Evolutionary conservation across 1,140 invertebrate species (phyloP).

Genomic region (Steinernema khuongi): DNA sequence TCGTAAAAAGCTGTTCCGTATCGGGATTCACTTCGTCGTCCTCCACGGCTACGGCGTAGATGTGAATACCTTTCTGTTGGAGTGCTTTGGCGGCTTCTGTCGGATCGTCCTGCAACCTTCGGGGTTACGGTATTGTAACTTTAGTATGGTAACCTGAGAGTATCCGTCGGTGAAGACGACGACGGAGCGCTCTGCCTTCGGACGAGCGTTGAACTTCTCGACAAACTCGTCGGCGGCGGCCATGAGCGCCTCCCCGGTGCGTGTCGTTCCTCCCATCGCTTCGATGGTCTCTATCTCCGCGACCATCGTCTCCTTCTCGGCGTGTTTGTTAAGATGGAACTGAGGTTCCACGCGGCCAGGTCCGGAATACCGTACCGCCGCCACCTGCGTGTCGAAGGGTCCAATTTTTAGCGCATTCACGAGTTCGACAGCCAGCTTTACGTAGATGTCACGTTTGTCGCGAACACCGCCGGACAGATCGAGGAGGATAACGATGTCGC

Average conservation of each 20-base stretch:
- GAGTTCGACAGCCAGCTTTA: background rate
- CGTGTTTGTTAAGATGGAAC: slow-evolving; percentile 28
- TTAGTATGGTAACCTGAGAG: slow-evolving; percentile 17
- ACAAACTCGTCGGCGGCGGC: slow-evolving; percentile 22
- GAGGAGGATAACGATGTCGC: slow-evolving; percentile 26
- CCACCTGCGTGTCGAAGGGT: background rate
- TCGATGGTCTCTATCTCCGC: slow-evolving; percentile 29
- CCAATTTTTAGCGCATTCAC: background rate
- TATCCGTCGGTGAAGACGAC: slow-evolving; percentile 33
- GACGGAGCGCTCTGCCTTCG: slow-evolving; percentile 16
- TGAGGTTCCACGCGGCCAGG: slow-evolving; percentile 20
- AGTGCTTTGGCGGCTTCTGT: slow-evolving; percentile 9
- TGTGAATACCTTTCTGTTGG: slow-evolving; percentile 25
- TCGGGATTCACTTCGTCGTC: slow-evolving; percentile 21
- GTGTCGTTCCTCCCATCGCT: slow-evolving; percentile 26
- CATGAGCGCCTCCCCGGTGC: slow-evolving; percentile 26
- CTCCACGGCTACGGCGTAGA: slow-evolving; percentile 22
- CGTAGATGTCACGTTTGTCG: slow-evolving; percentile 26
- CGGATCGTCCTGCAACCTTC: slow-evolving; percentile 22
- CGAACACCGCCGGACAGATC: slow-evolving; percentile 27
- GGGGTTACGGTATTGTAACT: no score
- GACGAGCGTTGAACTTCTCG: slow-evolving; percentile 6
- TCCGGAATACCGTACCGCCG: slow-evolving; percentile 28
- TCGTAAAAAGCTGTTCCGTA: slow-evolving; percentile 17
- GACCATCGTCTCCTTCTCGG: slow-evolving; percentile 15